Evolutionary conservation across 1,140 invertebrate species (phyloP).

Genomic region (Lethrus apterus): DNA sequence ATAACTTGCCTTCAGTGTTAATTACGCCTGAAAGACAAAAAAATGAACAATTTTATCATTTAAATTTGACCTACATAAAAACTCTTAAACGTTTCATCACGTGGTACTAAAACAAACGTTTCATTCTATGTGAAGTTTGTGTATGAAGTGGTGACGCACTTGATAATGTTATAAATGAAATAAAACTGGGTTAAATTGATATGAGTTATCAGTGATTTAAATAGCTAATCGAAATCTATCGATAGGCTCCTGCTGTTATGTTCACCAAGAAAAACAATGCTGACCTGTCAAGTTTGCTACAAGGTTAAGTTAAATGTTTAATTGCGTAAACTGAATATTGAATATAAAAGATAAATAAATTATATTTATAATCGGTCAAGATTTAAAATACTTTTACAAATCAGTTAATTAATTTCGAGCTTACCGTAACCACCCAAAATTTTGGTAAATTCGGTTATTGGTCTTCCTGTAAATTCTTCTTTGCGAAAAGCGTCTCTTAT

Average conservation of each 20-base stretch:
- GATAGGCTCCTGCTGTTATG: neutral
- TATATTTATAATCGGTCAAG: too few relatives aligned
- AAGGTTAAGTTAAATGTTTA: constrained; percentile 11
- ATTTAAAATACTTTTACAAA: too few relatives aligned
- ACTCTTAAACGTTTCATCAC: too few relatives aligned
- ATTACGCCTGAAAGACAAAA: constrained; percentile 68
- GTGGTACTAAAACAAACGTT: neutral
- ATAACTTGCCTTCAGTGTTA: constrained; percentile 82
- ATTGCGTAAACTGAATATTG: too few relatives aligned
- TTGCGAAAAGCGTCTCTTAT: constrained; percentile 77
- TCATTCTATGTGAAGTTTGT: neutral
- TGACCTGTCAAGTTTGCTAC: constrained; percentile 19
- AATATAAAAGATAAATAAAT: too few relatives aligned
- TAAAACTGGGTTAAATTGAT: constrained; percentile 13
- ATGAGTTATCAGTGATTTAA: neutral
- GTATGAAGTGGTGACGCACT: constrained; percentile 8
- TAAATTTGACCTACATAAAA: neutral
- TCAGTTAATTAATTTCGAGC: constrained; percentile 28
- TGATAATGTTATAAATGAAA: neutral
- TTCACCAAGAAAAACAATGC: constrained; percentile 2
- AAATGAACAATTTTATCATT: neutral
- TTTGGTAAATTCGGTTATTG: constrained; percentile 72
- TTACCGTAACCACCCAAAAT: constrained; percentile 86
- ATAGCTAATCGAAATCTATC: constrained; percentile 1
- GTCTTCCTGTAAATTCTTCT: constrained; percentile 79